A percentile compares a stretch with the other conserved stretches of the same genome.
Conservation (phyloP, 2,888 invertebrate species). For the Cheilosia urbana region DNA sequence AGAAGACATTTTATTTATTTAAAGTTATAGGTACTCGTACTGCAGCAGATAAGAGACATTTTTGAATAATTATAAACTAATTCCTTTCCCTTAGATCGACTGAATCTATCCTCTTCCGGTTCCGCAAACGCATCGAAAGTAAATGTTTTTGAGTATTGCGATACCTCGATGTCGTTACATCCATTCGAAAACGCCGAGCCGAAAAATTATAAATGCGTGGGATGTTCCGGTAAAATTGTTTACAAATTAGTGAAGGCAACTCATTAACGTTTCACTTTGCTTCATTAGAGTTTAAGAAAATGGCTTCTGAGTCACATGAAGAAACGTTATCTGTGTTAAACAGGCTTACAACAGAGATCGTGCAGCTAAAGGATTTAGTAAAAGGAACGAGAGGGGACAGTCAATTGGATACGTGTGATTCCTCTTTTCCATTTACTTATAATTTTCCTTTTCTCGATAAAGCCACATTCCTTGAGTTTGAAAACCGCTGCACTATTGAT, state of each 20-base stretch:
- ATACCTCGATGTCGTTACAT: background rate
- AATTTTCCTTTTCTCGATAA: background rate
- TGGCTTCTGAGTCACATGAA: background rate
- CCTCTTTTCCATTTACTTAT: background rate
- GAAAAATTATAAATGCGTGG: background rate
- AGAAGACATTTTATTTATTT: too few relatives aligned
- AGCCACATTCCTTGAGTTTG: background rate
- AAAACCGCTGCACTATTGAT: background rate
- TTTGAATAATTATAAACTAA: too few relatives aligned
- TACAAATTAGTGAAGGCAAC: background rate
- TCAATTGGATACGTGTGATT: background rate
- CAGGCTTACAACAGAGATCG: background rate
- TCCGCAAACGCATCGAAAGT: background rate
- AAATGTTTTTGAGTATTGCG: background rate
- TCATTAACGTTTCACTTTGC: background rate
- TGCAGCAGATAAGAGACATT: too few relatives aligned
- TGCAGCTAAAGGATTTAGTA: background rate
- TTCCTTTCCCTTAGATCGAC: too few relatives aligned
- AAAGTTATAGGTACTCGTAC: too few relatives aligned
- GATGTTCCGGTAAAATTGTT: background rate
- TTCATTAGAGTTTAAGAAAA: background rate
- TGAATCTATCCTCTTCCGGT: too few relatives aligned
- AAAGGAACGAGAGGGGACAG: too few relatives aligned
- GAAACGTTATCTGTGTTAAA: slow-evolving; percentile 1
- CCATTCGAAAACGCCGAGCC: background rate